phyloP scores from a whole-genome alignment of 1,140 invertebrate species.

The Bombus consobrinus region DNA sequence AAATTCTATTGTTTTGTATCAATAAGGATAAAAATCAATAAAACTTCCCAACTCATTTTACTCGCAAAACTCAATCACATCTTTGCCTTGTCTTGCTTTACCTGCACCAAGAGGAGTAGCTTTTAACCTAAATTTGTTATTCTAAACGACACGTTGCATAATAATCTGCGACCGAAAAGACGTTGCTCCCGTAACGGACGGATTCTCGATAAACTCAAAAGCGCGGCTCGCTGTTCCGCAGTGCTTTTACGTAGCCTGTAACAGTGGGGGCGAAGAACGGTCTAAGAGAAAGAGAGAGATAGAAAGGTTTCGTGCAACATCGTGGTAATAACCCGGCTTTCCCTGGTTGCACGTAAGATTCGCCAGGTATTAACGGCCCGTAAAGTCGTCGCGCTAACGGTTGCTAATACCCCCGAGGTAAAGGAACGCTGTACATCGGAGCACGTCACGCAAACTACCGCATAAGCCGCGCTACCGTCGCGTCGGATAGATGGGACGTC shows the following conservation, averaged over 20 bases:
- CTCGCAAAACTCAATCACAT: no score
- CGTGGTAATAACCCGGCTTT: constrained; percentile 39
- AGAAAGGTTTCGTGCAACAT: constrained; percentile 34
- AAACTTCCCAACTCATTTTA: no score
- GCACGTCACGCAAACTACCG: constrained; percentile 46
- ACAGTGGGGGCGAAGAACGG: not conserved
- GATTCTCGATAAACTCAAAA: not conserved
- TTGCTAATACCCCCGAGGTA: constrained; percentile 47
- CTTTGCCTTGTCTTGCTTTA: no score
- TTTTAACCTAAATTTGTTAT: not conserved
- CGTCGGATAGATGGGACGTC: constrained; percentile 43
- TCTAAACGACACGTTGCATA: not conserved
- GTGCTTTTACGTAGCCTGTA: constrained; percentile 12
- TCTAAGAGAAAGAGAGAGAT: not conserved
- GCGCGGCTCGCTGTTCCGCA: constrained; percentile 1
- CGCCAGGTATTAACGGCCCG: constrained; percentile 46
- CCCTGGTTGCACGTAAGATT: constrained; percentile 43
- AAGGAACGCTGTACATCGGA: constrained; percentile 27
- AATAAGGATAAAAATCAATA: no score
- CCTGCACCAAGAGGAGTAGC: not conserved
- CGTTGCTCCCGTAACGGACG: not conserved
- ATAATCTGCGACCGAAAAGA: not conserved
- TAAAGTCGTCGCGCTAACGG: constrained; percentile 49
- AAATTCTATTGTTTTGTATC: rapidly evolving
- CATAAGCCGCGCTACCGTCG: constrained; percentile 26